phyloP scores from a whole-genome alignment of 2,888 invertebrate genomes.

The Mesopsocus fuscifrons region DNA sequence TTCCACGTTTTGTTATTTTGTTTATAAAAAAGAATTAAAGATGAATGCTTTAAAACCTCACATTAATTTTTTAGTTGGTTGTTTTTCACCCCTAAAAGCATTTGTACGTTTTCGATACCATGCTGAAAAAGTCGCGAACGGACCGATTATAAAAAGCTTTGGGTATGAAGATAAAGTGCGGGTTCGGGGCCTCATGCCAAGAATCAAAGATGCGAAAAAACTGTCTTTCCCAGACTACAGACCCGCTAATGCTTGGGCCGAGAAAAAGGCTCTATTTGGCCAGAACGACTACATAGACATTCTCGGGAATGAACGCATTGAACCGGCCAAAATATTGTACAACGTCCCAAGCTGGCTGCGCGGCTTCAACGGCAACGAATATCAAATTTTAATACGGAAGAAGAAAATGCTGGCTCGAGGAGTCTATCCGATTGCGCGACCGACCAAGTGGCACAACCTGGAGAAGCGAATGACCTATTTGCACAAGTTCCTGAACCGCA shows the following conservation, averaged over 20 bases:
- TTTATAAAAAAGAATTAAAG: too few relatives aligned
- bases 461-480: slow-evolving; percentile 53
- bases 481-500: slow-evolving; percentile 58
- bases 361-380: slow-evolving; percentile 75
- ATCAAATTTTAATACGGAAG: slow-evolving; percentile 54
- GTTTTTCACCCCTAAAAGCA: background rate
- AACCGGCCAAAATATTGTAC: slow-evolving; percentile 71
- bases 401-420: slow-evolving; percentile 41
- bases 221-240: slow-evolving; percentile 37
- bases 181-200: slow-evolving; percentile 45
- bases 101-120: slow-evolving; percentile 36
- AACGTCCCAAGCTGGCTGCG: slow-evolving; percentile 77
- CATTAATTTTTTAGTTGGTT: background rate
- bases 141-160: slow-evolving; percentile 42
- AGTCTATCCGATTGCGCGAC: slow-evolving; percentile 37
- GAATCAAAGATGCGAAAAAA: slow-evolving; percentile 34
- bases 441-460: slow-evolving; percentile 60
- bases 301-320: slow-evolving; percentile 59
- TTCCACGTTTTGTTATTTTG: too few relatives aligned
- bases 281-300: slow-evolving; percentile 97
- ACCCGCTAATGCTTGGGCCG: slow-evolving; percentile 55
- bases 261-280: slow-evolving; percentile 67
- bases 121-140: slow-evolving; percentile 35
- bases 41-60: background rate
- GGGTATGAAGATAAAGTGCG: slow-evolving; percentile 48